Conservation (phyloP, 2,113 vertebrate species). For the Himantopus leucocephalus region DNA sequence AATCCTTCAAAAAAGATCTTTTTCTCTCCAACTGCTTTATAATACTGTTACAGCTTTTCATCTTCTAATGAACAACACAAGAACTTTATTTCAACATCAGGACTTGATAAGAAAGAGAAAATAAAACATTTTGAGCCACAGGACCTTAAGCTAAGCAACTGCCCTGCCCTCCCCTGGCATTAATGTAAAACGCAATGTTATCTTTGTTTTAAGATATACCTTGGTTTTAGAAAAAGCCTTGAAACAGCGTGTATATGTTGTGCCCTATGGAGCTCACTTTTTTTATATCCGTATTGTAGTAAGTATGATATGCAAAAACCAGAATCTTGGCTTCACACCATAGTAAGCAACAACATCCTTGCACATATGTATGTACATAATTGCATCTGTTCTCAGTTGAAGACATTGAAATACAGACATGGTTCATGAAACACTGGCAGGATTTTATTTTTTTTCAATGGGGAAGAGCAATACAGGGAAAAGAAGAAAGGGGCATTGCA, state of each 20-base stretch:
- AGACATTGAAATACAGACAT: background rate
- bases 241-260: background rate
- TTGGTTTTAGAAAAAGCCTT: background rate
- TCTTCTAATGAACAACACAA: background rate
- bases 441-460: background rate
- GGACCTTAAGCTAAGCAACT: background rate
- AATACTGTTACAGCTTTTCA: background rate
- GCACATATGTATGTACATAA: background rate
- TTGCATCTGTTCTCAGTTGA: background rate
- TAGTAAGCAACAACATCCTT: background rate
- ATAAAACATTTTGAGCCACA: background rate
- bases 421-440: background rate
- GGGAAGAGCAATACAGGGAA: background rate
- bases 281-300: background rate
- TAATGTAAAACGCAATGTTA: background rate
- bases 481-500: background rate
- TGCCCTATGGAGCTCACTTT: background rate
- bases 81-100: background rate
- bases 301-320: background rate
- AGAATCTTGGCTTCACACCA: background rate
- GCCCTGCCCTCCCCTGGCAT: rapidly evolving
- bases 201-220: background rate
- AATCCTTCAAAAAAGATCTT: background rate
- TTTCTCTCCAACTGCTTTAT: background rate
- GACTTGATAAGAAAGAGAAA: background rate